Evolutionary conservation across 2,113 vertebrate genomes (phyloP), one percentile per base, ranked within the genome.

Genomic region (Grammomys surdaster): DNA sequence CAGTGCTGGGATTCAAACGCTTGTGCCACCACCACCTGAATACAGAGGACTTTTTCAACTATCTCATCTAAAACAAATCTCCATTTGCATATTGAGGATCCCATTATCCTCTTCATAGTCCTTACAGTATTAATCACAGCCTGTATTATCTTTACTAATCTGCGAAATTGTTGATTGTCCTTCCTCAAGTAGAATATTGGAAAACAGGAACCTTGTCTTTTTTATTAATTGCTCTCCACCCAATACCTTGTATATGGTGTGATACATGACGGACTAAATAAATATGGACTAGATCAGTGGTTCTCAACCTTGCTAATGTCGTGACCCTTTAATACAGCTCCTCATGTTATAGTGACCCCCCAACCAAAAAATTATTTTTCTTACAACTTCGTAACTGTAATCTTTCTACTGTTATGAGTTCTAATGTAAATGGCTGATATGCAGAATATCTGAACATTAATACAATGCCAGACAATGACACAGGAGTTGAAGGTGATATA

Each of bases 91-190:
- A 67, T 36, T 88, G 69, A 56, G 82, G 28, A 93, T 67, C 28
- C 40, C 46, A 82, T 94, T 70, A 69, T 72, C 13, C 28, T 88
- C 33, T 82, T 88, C 40, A 67, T 91, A 65, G 75, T 9, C 40
- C 40, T 58, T 54, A 81, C 33, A 88, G 58, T 40, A 60, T 60
- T 93, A 69, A 75, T 46, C 72, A 86, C 33, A 72, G 51, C 78
- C 67, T 19, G 36, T 73, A 65, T 93, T 80, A 82, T 54, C 36
- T 54, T 82, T 56, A 80, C 72, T 91, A 91, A 51, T 69, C 69
- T 88, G 58, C 51, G 20, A 67, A 60, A 88, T 91, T 94, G 12
- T 82, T 96, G 75, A 70, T 82, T 81, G 26, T 82, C 67, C 91
- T 69, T 76, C 7, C 28, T 17, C 24, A 91, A 82, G 16, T 76